A percentile compares a stretch with the other conserved stretches of the same genome.
These are phyloP conservation scores for Oscheius sp. DNA, from an alignment of 2,888 invertebrate species.

Conservation along the genomic window DNA sequence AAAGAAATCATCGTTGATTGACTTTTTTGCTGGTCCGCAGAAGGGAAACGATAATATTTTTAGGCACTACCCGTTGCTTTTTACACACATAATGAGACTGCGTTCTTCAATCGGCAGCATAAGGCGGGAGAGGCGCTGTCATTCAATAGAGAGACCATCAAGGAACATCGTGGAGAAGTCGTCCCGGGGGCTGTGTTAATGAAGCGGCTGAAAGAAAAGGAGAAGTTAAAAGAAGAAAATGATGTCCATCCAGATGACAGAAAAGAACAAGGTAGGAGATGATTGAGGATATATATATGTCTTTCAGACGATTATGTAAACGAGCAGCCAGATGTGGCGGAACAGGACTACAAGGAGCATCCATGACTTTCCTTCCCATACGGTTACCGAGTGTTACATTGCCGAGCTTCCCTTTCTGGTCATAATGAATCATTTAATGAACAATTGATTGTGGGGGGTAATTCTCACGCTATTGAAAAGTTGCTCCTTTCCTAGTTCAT, in stretches of 20 bases:
- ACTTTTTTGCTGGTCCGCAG: not conserved
- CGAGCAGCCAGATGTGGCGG: slow-evolving; percentile 53
- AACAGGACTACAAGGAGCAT: slow-evolving; percentile 63
- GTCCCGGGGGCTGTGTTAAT: slow-evolving; percentile 17
- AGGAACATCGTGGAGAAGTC: slow-evolving; percentile 17
- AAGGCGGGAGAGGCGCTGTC: slow-evolving; percentile 43
- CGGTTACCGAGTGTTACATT: not conserved
- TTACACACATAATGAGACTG: slow-evolving; percentile 58
- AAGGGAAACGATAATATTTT: slow-evolving; percentile 19
- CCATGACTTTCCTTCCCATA: not conserved
- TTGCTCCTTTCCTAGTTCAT: too few species aligned
- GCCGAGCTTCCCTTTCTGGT: not conserved
- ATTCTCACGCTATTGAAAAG: too few species aligned
- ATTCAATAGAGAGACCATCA: slow-evolving; percentile 40
- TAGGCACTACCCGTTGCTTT: slow-evolving; percentile 50
- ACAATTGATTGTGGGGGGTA: too few species aligned
- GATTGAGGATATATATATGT: too few species aligned
- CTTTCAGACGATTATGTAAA: slow-evolving; percentile 54
- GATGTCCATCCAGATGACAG: slow-evolving; percentile 32
- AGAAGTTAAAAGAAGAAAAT: slow-evolving; percentile 2
- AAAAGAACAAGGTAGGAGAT: slow-evolving; percentile 17
- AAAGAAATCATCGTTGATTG: not conserved
- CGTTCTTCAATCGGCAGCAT: slow-evolving; percentile 54
- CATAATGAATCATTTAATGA: not conserved
- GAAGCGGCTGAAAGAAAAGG: slow-evolving; percentile 7